Evolutionary conservation across 1,140 invertebrate species (phyloP).

Genomic region (Wasmannia auropunctata): DNA sequence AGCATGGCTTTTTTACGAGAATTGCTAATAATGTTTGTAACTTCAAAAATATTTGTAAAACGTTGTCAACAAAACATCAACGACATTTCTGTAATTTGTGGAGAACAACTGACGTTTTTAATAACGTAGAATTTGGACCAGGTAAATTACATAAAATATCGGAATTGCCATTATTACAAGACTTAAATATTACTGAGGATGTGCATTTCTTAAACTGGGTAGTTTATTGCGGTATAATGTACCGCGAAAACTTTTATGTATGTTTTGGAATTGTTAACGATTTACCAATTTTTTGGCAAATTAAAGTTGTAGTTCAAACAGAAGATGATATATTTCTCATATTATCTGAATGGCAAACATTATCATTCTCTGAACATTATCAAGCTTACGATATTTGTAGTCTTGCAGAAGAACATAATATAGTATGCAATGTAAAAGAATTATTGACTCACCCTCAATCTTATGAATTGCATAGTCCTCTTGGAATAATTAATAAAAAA

Average conservation of each 20-base stretch:
- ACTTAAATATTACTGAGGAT: background rate
- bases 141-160: background rate
- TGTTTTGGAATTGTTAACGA: background rate
- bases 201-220: background rate
- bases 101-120: background rate
- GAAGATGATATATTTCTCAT: background rate
- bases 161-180: background rate
- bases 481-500: background rate
- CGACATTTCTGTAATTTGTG: background rate
- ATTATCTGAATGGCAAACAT: background rate
- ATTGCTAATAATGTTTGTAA: background rate
- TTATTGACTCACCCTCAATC: background rate
- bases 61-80: background rate
- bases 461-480: background rate
- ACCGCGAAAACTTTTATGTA: background rate
- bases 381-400: background rate
- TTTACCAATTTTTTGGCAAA: background rate
- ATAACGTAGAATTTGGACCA: background rate
- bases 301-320: background rate
- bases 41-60: background rate
- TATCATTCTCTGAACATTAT: background rate
- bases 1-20: background rate
- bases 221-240: background rate
- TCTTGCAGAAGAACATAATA: background rate
- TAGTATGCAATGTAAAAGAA: background rate